phyloP scores from a whole-genome alignment of 1,140 invertebrate genomes.

The Drosophila obscura region DNA sequence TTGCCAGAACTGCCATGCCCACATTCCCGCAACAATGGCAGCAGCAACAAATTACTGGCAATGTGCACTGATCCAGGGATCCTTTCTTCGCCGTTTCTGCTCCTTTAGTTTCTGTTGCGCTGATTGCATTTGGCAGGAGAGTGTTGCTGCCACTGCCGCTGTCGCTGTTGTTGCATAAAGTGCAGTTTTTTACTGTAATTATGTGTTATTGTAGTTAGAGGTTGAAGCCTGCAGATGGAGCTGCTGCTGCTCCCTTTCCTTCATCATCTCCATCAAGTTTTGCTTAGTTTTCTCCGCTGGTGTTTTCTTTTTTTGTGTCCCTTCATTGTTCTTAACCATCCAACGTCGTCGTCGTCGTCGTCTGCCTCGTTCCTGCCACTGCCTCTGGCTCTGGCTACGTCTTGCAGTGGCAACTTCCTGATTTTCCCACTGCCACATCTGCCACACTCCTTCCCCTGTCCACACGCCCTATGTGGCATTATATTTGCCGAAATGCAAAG shows the following conservation, averaged over 20 bases:
- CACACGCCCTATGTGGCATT: conserved; percentile 55
- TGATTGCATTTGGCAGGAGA: conserved; percentile 63
- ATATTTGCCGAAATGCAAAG: conserved; percentile 80
- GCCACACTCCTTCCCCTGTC: conserved; percentile 2
- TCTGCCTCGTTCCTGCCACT: conserved; percentile 29
- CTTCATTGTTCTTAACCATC: conserved; percentile 71
- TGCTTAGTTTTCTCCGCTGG: conserved; percentile 45
- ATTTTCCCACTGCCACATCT: conserved; percentile 49
- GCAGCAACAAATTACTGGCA: conserved; percentile 38
- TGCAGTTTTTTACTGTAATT: conserved; percentile 64
- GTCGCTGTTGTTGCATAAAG: conserved; percentile 51
- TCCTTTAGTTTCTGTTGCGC: conserved; percentile 46
- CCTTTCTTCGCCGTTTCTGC: conserved; percentile 19
- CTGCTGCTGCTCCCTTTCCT: background rate
- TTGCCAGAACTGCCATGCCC: conserved; percentile 26
- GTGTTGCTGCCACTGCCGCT: conserved; percentile 34
- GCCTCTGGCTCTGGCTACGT: conserved; percentile 48
- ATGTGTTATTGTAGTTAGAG: conserved; percentile 63
- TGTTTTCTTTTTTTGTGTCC: conserved; percentile 35
- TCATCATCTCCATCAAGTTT: conserved; percentile 30
- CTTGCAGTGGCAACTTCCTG: conserved; percentile 76
- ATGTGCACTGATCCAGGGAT: conserved; percentile 34
- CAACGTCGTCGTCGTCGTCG: conserved; percentile 27
- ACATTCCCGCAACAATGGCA: conserved; percentile 18
- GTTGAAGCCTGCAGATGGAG: conserved; percentile 4